A percentile compares a stretch with the other conserved stretches of the same genome.
Evolutionary conservation across 2,888 invertebrate species (phyloP).

Genomic region (Lobophora halterata): DNA sequence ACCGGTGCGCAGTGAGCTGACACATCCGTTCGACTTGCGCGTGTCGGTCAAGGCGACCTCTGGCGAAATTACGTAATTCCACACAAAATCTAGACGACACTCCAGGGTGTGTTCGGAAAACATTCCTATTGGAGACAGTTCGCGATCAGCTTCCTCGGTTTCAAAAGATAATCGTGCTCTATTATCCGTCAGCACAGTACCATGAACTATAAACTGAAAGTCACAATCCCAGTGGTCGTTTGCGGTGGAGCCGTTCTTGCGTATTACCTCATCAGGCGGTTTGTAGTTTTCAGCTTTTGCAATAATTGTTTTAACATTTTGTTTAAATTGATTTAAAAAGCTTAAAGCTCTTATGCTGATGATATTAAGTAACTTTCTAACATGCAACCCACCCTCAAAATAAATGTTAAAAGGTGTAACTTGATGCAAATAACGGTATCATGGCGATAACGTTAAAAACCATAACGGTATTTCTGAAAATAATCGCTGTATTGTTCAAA

Average conservation of each 20-base stretch:
- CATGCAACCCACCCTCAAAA: too few species aligned
- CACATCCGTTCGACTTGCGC: slow-evolving; percentile 78
- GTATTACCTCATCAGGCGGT: slow-evolving; percentile 79
- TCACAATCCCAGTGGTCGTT: slow-evolving; percentile 74
- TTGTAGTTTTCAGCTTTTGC: too few species aligned
- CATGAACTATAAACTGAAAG: slow-evolving; percentile 77
- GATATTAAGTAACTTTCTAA: too few species aligned
- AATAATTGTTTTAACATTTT: too few species aligned
- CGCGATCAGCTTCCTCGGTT: slow-evolving; percentile 51
- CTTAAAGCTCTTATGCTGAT: too few species aligned
- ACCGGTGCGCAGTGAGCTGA: slow-evolving; percentile 77
- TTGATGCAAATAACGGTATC: too few species aligned
- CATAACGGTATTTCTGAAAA: too few species aligned
- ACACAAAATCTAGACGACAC: slow-evolving; percentile 57
- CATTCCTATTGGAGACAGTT: slow-evolving; percentile 55
- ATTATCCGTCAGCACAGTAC: slow-evolving; percentile 43
- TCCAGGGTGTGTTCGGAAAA: slow-evolving; percentile 75
- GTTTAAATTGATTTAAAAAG: too few species aligned
- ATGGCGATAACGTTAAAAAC: too few species aligned
- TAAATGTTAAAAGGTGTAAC: too few species aligned
- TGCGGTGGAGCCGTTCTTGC: slow-evolving; percentile 77
- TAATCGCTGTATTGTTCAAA: too few species aligned
- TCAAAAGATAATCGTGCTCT: slow-evolving; percentile 35
- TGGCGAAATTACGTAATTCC: slow-evolving; percentile 77
- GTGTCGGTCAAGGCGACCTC: slow-evolving; percentile 77